These are phyloP conservation scores for Cryptus viduatorius DNA, from an alignment of 2,888 invertebrate species.

Conservation along the genomic window DNA sequence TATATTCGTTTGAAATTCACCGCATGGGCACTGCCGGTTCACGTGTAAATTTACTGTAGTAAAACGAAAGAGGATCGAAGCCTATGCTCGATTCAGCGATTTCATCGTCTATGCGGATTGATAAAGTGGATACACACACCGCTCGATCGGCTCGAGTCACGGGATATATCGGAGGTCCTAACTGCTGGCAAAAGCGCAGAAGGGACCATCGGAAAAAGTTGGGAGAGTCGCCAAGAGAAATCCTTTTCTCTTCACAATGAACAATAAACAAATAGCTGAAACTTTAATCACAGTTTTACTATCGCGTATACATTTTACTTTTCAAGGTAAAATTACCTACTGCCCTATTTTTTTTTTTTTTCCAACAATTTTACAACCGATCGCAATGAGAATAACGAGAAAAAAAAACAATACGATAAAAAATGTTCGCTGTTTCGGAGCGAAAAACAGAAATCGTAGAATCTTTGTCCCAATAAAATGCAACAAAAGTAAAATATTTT, in stretches of 20 bases:
- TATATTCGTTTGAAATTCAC: background rate
- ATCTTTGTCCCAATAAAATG: too few relatives aligned
- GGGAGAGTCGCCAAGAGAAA: constrained; percentile 53
- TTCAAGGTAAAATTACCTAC: background rate
- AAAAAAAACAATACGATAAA: background rate
- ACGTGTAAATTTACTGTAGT: too few relatives aligned
- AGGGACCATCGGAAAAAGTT: constrained; percentile 2
- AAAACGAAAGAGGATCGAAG: constrained; percentile 10
- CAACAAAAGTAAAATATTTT: too few relatives aligned
- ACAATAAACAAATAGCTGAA: constrained; percentile 3
- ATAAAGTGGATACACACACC: constrained; percentile 36
- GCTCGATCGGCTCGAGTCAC: constrained; percentile 10
- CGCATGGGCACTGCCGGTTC: too few relatives aligned
- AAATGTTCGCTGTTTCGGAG: background rate
- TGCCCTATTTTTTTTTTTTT: background rate
- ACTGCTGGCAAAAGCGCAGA: constrained; percentile 37
- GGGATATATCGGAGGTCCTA: constrained; percentile 35
- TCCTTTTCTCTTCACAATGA: constrained; percentile 36
- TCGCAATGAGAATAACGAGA: background rate
- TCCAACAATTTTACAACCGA: background rate
- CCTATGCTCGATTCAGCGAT: constrained; percentile 53
- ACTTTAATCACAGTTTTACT: constrained; percentile 32
- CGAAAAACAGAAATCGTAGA: too few relatives aligned
- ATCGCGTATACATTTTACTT: background rate
- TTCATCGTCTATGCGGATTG: constrained; percentile 14